Evolutionary conservation across 1,140 invertebrate genomes (phyloP), one percentile per base, ranked within the genome.

Genomic region (Cotesia glomerata): DNA sequence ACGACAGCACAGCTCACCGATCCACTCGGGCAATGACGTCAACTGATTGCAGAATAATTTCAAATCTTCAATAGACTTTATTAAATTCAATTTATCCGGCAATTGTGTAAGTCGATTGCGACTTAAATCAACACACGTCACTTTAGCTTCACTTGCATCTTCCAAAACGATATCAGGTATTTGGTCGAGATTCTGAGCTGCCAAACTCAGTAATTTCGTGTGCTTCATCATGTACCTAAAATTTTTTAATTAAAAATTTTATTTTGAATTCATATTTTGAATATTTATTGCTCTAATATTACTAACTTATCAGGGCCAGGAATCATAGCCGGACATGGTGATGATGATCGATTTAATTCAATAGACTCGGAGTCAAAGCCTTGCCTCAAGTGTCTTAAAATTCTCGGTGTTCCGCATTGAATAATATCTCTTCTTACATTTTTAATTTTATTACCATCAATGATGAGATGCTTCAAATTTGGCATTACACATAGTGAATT

Each of bases 391-490:
- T 93, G 93, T 80, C 93, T 93, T 76, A 97, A 89, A 76, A 97
- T 91, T 69, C 94, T 89, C 49, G 90, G 85, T 1, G 95, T 96
- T 5, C 96, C 95, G 69, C 94, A 92, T 83, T 92, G 89, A 54
- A 95, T 87, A 56, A 96, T 91, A 81, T 95, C 94, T 62, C 91
- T 88, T 65, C 94, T 86, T 49, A 95, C 90, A 26, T 91, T 91
- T 77, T 91, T 89, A 74, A 97, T 87, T 75, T 93, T 93, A 88
- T 98, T 98, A 0, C 95, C 96, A 64, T 96, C 93, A 54, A 97
- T 88, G 72, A 92, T 90, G 52, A 98, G 88, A 69, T 92, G 92
- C 76, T 95, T 95, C 51, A 98, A 84, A 82, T 96, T 93, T 0
- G 92, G 91, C 75, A 97, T 87, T 7, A 92, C 85, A 1, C 93